Percentiles rank a stretch among this genome's conserved stretches.
Evolutionary conservation across 2,888 invertebrate species (phyloP).

Genomic region (Parnassius orleans): DNA sequence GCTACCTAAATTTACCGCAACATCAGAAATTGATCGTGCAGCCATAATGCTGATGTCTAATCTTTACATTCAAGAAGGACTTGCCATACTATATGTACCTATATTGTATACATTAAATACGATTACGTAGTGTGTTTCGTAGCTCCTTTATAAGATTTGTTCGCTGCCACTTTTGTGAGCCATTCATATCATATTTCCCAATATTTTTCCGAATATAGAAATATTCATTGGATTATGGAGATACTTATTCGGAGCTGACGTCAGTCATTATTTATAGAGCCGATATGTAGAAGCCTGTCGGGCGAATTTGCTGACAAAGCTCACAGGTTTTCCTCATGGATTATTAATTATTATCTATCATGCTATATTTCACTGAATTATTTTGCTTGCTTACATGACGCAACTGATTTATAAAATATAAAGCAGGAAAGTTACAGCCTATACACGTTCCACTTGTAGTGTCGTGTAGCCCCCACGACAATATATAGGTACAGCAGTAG

Average conservation of each 20-base stretch:
- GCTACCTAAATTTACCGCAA: no score
- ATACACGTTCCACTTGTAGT: no score
- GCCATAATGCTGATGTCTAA: no score
- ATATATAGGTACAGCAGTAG: no score
- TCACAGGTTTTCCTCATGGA: not conserved
- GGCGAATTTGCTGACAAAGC: not conserved
- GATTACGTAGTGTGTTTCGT: no score
- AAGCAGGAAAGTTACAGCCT: no score
- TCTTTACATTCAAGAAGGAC: no score
- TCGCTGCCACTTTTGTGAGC: not conserved
- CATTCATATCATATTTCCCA: not conserved
- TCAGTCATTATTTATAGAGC: not conserved
- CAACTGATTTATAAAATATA: not conserved
- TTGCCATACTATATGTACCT: no score
- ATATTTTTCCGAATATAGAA: not conserved
- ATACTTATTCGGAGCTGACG: not conserved
- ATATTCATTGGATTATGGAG: slow-evolving; percentile 1
- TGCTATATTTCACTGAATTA: not conserved
- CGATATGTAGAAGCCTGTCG: not conserved
- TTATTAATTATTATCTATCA: not conserved
- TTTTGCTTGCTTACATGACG: not conserved
- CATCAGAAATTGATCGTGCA: no score
- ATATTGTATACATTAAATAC: no score
- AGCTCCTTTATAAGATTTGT: no score
- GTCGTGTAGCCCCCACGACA: no score